phyloP scores from a whole-genome alignment of 2,797 vertebrate genomes.

The Chelidonichthys spinosus region DNA sequence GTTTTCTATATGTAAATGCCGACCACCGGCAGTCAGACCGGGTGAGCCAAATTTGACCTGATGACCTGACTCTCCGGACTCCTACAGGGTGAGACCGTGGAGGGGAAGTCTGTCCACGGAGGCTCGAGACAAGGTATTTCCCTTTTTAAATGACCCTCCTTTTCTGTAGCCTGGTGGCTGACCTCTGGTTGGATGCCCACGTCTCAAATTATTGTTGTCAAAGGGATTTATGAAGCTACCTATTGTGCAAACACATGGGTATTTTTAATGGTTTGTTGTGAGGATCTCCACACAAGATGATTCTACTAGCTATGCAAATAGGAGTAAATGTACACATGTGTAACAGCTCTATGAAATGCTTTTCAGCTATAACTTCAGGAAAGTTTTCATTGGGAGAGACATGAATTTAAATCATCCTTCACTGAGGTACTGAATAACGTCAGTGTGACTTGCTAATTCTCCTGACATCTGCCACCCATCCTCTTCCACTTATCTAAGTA shows the following conservation, averaged over 20 bases:
- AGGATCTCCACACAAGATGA: background rate
- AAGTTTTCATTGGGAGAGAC: conserved; percentile 14
- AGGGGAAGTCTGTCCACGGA: conserved; percentile 1
- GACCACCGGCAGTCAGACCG: background rate
- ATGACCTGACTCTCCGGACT: background rate
- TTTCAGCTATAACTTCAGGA: background rate
- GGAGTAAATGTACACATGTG: too few species aligned
- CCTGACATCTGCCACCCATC: conserved; percentile 61
- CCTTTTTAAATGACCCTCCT: background rate
- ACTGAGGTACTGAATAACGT: conserved; percentile 18
- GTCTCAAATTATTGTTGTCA: background rate
- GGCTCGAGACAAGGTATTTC: background rate
- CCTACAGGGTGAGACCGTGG: background rate
- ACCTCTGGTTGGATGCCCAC: background rate
- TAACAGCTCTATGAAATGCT: background rate
- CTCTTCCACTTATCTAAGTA: conserved; percentile 63
- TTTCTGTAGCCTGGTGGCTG: conserved; percentile 1
- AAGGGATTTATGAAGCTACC: background rate
- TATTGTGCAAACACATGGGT: background rate
- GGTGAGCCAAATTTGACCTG: conserved; percentile 4
- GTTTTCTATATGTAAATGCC: background rate
- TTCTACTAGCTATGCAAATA: background rate
- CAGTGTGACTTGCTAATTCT: conserved; percentile 49
- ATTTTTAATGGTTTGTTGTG: too few species aligned
- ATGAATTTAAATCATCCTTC: conserved; percentile 19